phyloP scores from a whole-genome alignment of 1,140 invertebrate genomes.

The Ceratina japonica region DNA sequence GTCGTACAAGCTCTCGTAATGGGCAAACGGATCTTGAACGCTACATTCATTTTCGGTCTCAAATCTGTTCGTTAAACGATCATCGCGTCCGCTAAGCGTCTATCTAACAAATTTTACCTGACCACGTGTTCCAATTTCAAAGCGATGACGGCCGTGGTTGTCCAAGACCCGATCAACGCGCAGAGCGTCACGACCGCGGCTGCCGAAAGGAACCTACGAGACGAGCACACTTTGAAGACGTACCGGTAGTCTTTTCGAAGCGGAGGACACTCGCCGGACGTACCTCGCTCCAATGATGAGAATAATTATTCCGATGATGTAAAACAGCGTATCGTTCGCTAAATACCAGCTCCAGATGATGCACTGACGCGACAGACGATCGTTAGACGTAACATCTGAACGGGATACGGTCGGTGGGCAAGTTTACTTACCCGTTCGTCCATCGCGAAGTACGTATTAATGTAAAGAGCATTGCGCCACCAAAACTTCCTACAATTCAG shows the following conservation, averaged over 20 bases:
- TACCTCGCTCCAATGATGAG: constrained; percentile 71
- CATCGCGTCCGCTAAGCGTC: too few species aligned
- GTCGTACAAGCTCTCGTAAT: constrained; percentile 76
- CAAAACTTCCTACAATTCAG: constrained; percentile 75
- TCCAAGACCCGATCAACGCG: constrained; percentile 73
- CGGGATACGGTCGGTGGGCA: neutral
- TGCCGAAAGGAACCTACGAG: constrained; percentile 65
- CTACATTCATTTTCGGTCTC: constrained; percentile 55
- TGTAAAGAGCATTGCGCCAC: constrained; percentile 77
- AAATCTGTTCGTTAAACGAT: neutral
- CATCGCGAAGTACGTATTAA: constrained; percentile 75
- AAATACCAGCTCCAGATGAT: constrained; percentile 76
- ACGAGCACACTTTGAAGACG: neutral
- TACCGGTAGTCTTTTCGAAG: neutral
- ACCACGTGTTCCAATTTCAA: constrained; percentile 67
- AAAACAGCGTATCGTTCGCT: constrained; percentile 75
- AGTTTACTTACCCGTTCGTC: constrained; percentile 70
- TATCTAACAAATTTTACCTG: constrained; percentile 61
- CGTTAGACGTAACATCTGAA: neutral
- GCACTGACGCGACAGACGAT: constrained; percentile 64
- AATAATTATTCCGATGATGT: constrained; percentile 70
- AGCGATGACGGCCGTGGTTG: constrained; percentile 72
- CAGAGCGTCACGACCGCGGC: constrained; percentile 62
- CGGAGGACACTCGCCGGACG: neutral
- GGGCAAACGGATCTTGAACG: constrained; percentile 75